Base-by-base conservation (phyloP, 2,888 invertebrate species). In the Pterostichus madidus region DNA sequence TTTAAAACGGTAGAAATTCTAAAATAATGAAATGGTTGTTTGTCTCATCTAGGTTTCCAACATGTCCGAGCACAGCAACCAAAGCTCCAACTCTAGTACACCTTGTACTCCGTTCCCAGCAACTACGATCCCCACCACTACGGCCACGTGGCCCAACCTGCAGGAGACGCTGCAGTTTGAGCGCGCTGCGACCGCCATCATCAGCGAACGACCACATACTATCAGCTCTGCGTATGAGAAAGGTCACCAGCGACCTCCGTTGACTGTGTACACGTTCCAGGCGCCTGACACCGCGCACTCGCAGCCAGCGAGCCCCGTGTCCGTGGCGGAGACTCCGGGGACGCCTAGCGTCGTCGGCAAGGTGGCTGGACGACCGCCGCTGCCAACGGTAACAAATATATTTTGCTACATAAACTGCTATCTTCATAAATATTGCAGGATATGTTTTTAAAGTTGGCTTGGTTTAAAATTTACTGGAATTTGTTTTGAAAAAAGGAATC, bases 211-310 rank as follows among this genome's bases (percentile, higher is more conserved):
- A 84, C 98, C 98, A 0, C 98, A 98, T 88, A 98, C 98, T 64
- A 98, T 98, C 87, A 98, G 98, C 5, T 24, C 97, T 85, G 97
- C 95, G 7, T 97, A 97, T 88, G 97, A 97, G 90, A 95, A 96
- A 87, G 94, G 94, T 0, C 96, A 96, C 91, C 94, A 95, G 85
- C 93, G 98, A 84, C 95, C 98, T 13, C 95, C 97, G 0, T 91
- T 98, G 44, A 96, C 96, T 84, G 96, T 95, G 44, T 96, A 97
- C 89, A 97, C 98, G 86, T 96, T 96, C 92, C 95, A 96, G 91
- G 95, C 95, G 85, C 95, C 95, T 13, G 94, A 94, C 84, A 90
- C 91, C 87, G 92, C 91, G 85, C 90, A 92, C 84, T 92, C 92
- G 17, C 92, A 92, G 85, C 92, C 92, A 68, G 90, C 90, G 82